Base-by-base conservation (phyloP, 2,113 vertebrate genomes). In the Aspidoscelis tigris region DNA sequence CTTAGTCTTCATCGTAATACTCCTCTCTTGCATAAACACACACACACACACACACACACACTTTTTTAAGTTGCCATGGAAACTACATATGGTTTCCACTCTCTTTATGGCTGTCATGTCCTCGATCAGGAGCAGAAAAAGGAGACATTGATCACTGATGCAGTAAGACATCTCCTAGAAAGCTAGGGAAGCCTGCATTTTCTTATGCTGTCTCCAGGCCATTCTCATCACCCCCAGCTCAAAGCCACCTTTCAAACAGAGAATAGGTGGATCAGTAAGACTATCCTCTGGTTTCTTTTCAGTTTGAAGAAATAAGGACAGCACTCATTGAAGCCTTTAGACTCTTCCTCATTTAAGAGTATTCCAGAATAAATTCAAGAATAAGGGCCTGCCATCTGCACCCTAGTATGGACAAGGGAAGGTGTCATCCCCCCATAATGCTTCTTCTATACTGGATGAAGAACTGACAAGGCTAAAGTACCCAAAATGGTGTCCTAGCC, bases 21-120 rank as follows among this genome's bases (percentile, higher is more conserved):
- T 89, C 78, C 82, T 88, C 64, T 87, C 75, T 87, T 75, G 85
- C 88, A 83, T 76, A 86, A 5, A 16, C 58, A 61, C 18, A 61
- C 18, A 61, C 58, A 58, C 16, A 61, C 58, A 61, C 14, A 61
- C 12, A 18, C 16, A 18, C 88, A 83, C 76, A 39, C 77, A 8
- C 22, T 80, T 84, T 85, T 0, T 61, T 11, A 1, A 61, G 95
- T 96, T 97, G 90, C 93, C 93, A 96, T 96, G 91, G 96, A 94
- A 96, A 97, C 96, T 85, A 82, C 83, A 88, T 89, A 89, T 93
- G 84, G 90, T 95, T 95, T 95, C 92, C 89, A 86, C 93, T 94
- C 90, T 89, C 88, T 92, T 85, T 74, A 87, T 91, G 90, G 93
- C 91, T 0, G 0, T 94, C 93, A 94, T 76, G 84, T 90, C 91